A percentile compares a stretch with the other conserved stretches of the same genome.
Conservation (phyloP, 2,797 vertebrate genomes). For the Gallinago solitaria region DNA sequence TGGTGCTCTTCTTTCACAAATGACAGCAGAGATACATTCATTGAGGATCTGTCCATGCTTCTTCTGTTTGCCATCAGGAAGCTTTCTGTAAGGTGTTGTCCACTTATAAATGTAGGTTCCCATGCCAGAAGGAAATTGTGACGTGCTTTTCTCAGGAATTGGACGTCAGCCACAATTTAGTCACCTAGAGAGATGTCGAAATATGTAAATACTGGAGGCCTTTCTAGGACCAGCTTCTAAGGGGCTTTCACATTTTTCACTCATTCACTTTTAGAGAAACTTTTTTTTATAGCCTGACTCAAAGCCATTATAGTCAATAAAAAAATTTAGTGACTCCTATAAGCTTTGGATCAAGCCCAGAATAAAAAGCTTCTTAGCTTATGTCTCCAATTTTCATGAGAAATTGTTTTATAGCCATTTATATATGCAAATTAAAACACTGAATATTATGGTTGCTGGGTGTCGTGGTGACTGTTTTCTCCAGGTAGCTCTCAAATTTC, state of each 20-base stretch:
- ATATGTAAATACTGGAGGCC: neutral
- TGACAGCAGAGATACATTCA: neutral
- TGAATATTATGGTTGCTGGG: neutral
- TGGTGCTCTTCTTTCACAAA: neutral
- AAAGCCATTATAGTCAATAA: neutral
- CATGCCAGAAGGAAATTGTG: neutral
- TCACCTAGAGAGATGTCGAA: neutral
- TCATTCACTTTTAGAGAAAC: neutral
- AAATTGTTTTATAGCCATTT: neutral
- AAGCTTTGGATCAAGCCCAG: neutral
- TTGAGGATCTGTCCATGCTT: neutral
- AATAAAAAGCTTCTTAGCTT: neutral
- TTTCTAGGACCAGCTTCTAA: neutral
- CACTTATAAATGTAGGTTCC: neutral
- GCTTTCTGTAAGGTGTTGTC: neutral
- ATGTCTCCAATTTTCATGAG: neutral
- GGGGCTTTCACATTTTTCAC: accelerated
- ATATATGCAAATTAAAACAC: constrained; percentile 35
- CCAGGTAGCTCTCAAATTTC: constrained; percentile 41
- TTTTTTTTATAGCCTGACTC: neutral
- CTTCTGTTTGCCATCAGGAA: neutral
- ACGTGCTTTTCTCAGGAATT: neutral
- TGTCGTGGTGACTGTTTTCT: constrained; percentile 17
- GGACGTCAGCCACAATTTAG: neutral
- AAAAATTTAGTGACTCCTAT: neutral